Evolutionary conservation across 2,888 invertebrate species (phyloP).

Genomic region (Dugesia japonica): DNA sequence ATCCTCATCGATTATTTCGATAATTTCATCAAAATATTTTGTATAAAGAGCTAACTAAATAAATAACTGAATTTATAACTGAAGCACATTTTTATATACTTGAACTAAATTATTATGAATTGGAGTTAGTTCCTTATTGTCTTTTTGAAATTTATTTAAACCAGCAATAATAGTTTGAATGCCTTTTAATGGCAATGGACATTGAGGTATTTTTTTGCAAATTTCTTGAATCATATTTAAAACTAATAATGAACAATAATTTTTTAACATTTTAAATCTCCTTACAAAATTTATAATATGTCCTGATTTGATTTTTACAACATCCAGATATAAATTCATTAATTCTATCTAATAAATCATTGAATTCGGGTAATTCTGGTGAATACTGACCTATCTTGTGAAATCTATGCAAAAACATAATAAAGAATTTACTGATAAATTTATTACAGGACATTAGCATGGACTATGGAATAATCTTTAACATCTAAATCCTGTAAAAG

Average conservation of each 20-base stretch:
- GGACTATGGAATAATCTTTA: too few relatives aligned
- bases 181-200: not conserved
- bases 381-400: not conserved
- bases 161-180: not conserved
- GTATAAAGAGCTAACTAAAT: conserved; percentile 1
- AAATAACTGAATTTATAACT: not conserved
- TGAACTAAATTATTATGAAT: conserved; percentile 5
- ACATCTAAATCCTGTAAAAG: too few relatives aligned
- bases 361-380: not conserved
- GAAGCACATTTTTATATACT: not conserved
- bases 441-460: too few relatives aligned
- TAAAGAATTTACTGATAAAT: too few relatives aligned
- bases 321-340: not conserved
- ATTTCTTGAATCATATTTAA: not conserved
- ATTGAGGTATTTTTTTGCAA: not conserved
- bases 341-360: not conserved
- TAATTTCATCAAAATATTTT: not conserved
- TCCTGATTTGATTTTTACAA: conserved; percentile 3
- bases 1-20: not conserved
- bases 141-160: not conserved
- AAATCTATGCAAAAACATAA: too few relatives aligned
- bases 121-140: not conserved
- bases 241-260: not conserved
- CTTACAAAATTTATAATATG: too few relatives aligned
- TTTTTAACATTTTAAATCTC: too few relatives aligned